Evolutionary conservation across 2,888 invertebrate species (phyloP), one percentile per base, ranked within the genome.

Genomic region (Heteromyza rotundicornis): DNA sequence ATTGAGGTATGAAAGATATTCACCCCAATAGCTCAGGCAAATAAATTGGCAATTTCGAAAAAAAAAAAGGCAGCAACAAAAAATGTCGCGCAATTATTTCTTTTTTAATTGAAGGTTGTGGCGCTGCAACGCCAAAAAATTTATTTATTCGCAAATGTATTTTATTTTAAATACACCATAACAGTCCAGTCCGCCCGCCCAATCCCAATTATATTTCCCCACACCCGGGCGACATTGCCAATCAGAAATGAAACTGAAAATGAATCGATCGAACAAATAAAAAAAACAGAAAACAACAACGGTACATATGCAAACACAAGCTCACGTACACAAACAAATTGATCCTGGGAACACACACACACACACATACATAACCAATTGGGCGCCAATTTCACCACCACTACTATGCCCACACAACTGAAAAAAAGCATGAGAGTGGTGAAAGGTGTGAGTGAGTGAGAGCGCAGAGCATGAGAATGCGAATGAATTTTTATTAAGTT

Each of bases 201-300:
- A 60, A 24, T 47, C 17, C 40, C 20, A 54, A 40, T 57, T 57
- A 5, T 36, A 52, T 52, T 36, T 52, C 36, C 58, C 58, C 58
- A 59, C 52, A 52, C 58, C 67, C 67, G 77, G 76, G 76, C 75
- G 75, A 77, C 74, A 79, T 77, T 78, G 76, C 78, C 79, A 78
- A 78, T 78, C 78, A 79, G 77, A 78, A 79, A 77, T 78, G 76
- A 78, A 79, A 79, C 74, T 77, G 79, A 78, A 79, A 78, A 78
- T 77, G 76, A 76, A 78, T 78, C 77, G 79, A 78, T 78, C 71
- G 77, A 47, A 47, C 20, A 20, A 3, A 2, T 10, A 47, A 17
- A 14, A 17, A 17, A 53, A 32, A 35, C 14, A 35, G 19, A 14
- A 17, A 53, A 35, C 27, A 27, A 27, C 27, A 27, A 44, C 32